These are phyloP conservation scores for Prietella phreatophila DNA, from an alignment of 2,113 vertebrate genomes.

Conservation along the genomic window DNA sequence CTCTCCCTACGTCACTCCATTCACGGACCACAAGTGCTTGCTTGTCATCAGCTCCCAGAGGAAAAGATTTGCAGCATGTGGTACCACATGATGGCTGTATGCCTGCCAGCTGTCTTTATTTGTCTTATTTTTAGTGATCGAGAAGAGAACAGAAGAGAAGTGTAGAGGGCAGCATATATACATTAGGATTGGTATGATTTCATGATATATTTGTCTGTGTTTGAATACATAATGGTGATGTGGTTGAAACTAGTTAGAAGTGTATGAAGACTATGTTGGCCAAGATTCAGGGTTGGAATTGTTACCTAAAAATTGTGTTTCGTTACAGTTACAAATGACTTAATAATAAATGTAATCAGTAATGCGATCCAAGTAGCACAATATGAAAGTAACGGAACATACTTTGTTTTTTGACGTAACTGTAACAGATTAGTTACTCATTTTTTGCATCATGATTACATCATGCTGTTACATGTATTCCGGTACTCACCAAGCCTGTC, in stretches of 20 bases:
- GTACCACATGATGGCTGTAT: background rate
- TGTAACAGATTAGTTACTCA: too few relatives aligned
- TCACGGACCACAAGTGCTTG: slow-evolving; percentile 38
- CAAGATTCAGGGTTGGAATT: background rate
- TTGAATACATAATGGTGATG: background rate
- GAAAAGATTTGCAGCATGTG: slow-evolving; percentile 32
- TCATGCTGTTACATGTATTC: too few relatives aligned
- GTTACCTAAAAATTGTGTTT: too few relatives aligned
- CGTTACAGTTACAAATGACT: too few relatives aligned
- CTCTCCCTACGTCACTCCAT: slow-evolving; percentile 27
- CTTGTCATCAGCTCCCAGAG: slow-evolving; percentile 39
- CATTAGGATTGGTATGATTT: background rate
- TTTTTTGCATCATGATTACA: too few relatives aligned
- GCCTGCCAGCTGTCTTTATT: background rate
- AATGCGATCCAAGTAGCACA: too few relatives aligned
- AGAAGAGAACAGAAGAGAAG: background rate
- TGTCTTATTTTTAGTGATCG: slow-evolving; percentile 8
- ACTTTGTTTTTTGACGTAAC: too few relatives aligned
- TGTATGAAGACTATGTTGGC: background rate
- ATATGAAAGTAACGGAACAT: too few relatives aligned
- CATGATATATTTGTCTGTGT: background rate
- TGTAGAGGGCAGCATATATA: background rate
- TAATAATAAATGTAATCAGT: too few relatives aligned
- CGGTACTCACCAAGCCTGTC: too few relatives aligned
- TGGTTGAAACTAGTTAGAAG: background rate